phyloP scores from a whole-genome alignment of 2,797 vertebrate genomes.

The Aeoliscus strigatus region DNA sequence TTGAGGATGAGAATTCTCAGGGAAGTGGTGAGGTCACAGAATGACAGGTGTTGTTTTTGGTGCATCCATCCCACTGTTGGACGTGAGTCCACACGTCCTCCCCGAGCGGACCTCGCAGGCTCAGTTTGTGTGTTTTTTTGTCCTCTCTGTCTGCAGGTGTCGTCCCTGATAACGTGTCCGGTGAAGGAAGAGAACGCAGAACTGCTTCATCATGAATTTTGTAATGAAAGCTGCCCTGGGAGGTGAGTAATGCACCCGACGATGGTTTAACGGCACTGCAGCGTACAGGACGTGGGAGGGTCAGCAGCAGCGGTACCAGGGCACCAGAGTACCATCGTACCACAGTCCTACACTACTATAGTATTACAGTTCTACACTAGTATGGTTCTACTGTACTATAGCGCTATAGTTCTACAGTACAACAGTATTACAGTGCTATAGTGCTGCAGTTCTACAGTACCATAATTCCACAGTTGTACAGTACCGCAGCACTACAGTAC shows the following conservation, averaged over 20 bases:
- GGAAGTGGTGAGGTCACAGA: too few species aligned
- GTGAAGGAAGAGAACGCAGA: conserved; percentile 66
- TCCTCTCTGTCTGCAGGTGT: conserved; percentile 57
- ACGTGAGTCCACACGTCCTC: conserved; percentile 19
- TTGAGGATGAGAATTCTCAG: conserved; percentile 1
- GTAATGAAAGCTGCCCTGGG: conserved; percentile 93
- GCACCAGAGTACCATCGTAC: too few species aligned
- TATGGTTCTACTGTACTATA: too few species aligned
- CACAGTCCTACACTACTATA: too few species aligned
- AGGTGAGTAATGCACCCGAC: conserved; percentile 78
- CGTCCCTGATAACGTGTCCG: conserved; percentile 49
- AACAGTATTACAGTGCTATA: too few species aligned
- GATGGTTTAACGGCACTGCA: conserved; percentile 71
- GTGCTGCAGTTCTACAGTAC: too few species aligned
- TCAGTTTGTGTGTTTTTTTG: conserved; percentile 39
- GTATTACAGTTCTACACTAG: too few species aligned
- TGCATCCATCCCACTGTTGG: conserved; percentile 24
- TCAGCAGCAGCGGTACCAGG: conserved; percentile 15
- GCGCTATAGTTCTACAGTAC: too few species aligned
- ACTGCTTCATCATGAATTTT: conserved; percentile 89
- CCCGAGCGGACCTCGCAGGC: conserved; percentile 18
- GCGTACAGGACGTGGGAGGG: conserved; percentile 53
- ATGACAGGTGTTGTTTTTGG: too few species aligned
- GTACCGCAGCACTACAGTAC: conserved; percentile 8
- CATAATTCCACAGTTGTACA: too few species aligned